Evolutionary conservation across 2,797 vertebrate genomes (phyloP), one percentile per base, ranked within the genome.

Genomic region (Coccyzus lansbergi): DNA sequence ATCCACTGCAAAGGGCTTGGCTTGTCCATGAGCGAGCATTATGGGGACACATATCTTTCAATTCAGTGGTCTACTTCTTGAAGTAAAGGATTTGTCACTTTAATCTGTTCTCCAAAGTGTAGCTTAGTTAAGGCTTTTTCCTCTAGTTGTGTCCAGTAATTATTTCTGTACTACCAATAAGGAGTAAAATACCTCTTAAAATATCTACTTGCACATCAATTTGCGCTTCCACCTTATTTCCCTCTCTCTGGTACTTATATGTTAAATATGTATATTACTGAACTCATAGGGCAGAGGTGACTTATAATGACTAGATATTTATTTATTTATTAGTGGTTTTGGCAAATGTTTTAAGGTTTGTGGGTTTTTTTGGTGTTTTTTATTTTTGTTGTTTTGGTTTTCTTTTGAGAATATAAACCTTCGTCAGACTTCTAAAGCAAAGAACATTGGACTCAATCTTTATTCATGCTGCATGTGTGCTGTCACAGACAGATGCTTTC

Each of bases 1-100:
- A 0, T 21, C 7, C 56, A 6, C 42, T 5, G 24, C 53, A 31
- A 36, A 14, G 33, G 31, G 14, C 56, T 42, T 5, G 1, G 25
- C 19, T 52, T 22, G 16, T 18, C 58, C 7, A 1, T 20, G 21
- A 10, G 19, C 17, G 36, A 4, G 18, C 17, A 25, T 28, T 29
- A 33, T 38, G 29, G 31, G 69, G 58, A 53, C 12, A 6, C 3
- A 0, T 29, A 69, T 49, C 10, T 51, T 63, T 17, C 5, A 10
- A 1, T 33, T 55, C 33, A 36, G 3, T 0, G 0, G 1, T 69
- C 26, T 33, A 0, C 16, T 49, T 29, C 18, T 31, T 7, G 10
- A 46, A 22, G n/a, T 10, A 22, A 22, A 67, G 19, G 15, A 10
- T 68, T 82, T 84, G 52, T 24, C 70, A 31, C n/a, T 25, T 48